Evolutionary conservation across 2,797 vertebrate species (phyloP), one percentile per base, ranked within the genome.

Genomic region (Pangasius larnaudii): DNA sequence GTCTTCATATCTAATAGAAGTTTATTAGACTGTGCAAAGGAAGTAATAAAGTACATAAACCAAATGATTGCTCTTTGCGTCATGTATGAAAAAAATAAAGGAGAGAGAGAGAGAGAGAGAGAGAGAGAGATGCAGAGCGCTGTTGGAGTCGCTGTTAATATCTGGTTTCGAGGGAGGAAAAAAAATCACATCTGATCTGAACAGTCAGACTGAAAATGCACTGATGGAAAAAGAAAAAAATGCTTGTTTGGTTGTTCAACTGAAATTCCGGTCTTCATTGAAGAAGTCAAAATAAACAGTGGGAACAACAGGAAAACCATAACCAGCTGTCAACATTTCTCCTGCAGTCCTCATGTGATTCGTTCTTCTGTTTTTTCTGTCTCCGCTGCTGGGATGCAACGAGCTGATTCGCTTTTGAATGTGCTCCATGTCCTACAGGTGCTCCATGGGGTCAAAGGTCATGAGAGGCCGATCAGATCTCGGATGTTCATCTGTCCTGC

Each of bases 11-110:
- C 95, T 95, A 95, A 95, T 93, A 93, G 93, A 92, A 95, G 93
- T 95, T 95, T 95, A 95, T 95, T 94, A 94, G 93, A 93, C 92
- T 95, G 94, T 95, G 95, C 89, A 94, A 93, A 95, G 93, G 92
- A 95, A 89, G 90, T 94, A 95, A 96, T 96, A 96, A 96, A 96
- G 91, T 16, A 92, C 91, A 91, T 91, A 88, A 95, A 95, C 93
- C 67, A 86, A 89, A 33, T 42, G 1, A 27, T 27, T 65, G 69
- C 53, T 92, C 75, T 91, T 93, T 88, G 51, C 84, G 46, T 85
- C 51, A 49, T 88, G 1, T 61, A 24, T 83, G 36, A 16, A 77
- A 22, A 71, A 9, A 42, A 24, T 27, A 5, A 27, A 22, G 9
- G 1, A 10, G 36, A 24, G 67, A 36, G 1, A 19, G 33, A 36